Evolutionary conservation across 2,113 vertebrate genomes (phyloP).

Genomic region (Callopanchax toddi): DNA sequence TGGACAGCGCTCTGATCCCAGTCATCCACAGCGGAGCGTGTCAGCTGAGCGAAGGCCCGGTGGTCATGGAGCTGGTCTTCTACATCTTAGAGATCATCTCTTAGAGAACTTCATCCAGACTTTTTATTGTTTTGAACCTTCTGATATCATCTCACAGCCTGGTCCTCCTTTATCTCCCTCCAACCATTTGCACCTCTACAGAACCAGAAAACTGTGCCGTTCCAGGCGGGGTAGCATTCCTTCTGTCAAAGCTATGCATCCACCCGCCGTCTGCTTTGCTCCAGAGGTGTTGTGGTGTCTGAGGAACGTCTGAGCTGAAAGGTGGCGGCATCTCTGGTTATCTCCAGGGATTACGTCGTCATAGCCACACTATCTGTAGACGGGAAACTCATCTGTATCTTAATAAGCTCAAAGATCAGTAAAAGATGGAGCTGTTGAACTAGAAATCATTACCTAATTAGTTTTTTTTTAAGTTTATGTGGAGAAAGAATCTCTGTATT

Average conservation of each 20-base stretch:
- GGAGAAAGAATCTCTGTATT: no score
- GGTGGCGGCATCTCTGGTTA: no score
- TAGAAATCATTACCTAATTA: no score
- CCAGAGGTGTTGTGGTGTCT: constrained; percentile 35
- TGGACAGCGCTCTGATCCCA: constrained; percentile 97
- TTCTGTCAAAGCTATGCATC: constrained; percentile 91
- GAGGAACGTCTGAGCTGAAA: constrained; percentile 37
- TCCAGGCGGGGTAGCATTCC: constrained; percentile 71
- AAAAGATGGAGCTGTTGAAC: no score
- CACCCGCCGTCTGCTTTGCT: constrained; percentile 67
- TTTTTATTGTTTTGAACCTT: background rate
- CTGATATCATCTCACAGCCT: constrained; percentile 15
- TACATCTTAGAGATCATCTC: constrained; percentile 99
- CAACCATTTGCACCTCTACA: constrained; percentile 90
- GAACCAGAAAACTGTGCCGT: constrained; percentile 81
- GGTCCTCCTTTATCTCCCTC: constrained; percentile 23
- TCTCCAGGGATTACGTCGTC: constrained; percentile 8
- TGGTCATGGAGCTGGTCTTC: constrained; percentile 98
- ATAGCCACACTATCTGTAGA: constrained; percentile 8
- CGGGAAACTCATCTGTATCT: no score
- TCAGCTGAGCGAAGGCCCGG: constrained; percentile 93
- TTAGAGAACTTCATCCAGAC: constrained; percentile 57
- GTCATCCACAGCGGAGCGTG: constrained; percentile 96
- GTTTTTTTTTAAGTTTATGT: no score
- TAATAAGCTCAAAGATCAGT: no score